Base-by-base conservation (phyloP, 1,140 invertebrate species). In the Drosophila gunungcola region DNA sequence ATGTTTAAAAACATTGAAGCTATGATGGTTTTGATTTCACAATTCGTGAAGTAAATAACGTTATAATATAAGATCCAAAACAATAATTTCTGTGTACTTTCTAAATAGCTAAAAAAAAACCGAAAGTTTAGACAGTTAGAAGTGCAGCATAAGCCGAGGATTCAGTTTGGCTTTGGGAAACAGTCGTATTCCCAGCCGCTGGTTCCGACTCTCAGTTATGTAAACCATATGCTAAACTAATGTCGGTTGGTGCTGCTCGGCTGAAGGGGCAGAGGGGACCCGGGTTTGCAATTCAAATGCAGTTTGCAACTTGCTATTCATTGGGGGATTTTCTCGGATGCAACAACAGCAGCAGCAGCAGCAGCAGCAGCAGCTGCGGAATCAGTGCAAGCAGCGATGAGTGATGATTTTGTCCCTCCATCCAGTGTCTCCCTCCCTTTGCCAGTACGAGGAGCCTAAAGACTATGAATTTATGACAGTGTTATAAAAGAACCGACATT, bases 131-230 rank as follows among this genome's bases (percentile, higher is more conserved):
- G 73, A 48, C 73, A 51, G 73, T 34, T 55, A 76, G 46, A 76
- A 76, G 73, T 77, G 73, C 55, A 77, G 73, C 73, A 77, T 60
- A 76, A 77, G 55, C 73, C 63, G 55, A 68, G 73, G 73, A 77
- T 76, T 77, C 53, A 64, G 73, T 58, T 52, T 72, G 60, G 54
- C 68, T 64, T 74, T 65, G 52, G 72, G 72, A 61, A 74, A 38
- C 54, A 63, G 69, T 41, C 63, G 13, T 41, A 49, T 25, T 62
- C 56, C 27, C 41, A 36, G 48, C 58, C 41, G 42, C 69, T 49
- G 36, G 32, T 48, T 46, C 42, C 34, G 25, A 58, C 41, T 57
- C 73, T 65, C 60, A 53, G 72, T 67, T 75, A 75, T 75, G 72
- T 58, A 67, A 75, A 75, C 56, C 72, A 75, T 57, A 75, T 75